Base-by-base conservation (phyloP, 2,113 vertebrate genomes). In the Otocyon megalotis region DNA sequence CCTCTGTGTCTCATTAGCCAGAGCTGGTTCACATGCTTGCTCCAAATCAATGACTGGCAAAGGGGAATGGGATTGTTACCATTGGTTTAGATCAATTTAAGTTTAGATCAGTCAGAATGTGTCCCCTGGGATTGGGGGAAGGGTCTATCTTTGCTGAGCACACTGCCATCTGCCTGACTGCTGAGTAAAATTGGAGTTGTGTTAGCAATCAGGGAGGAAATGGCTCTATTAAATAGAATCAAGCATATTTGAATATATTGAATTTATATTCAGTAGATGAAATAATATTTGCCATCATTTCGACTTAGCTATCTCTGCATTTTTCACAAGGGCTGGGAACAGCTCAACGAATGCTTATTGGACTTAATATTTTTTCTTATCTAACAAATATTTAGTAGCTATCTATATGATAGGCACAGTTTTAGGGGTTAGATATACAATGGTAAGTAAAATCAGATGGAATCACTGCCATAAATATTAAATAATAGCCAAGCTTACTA, bases 121-220 rank as follows among this genome's bases (percentile, higher is more conserved):
- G 79, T 53, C 16, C 58, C 43, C 14, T 16, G 11, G 9, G 53
- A 10, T 10, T 81, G 60, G 65, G 24, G 24, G 37, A 72, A 50
- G 62, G 74, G 7, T 24, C 37, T 14, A 1, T 71, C 37, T 94
- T 93, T 63, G 12, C 81, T 82, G 67, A 94, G 28, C 62, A 77
- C 4, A 26, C 53, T 79, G 54, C 76, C 32, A 82, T 69, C 89
- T 85, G 63, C 43, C 77, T 71, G 76, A 50, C 30, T 89, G 48
- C 82, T 79, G 28, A 53, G 74, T 79, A 71, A 93, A 95, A 93
- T 3, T 93, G 48, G 54, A 93, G n/a, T 90, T 93, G 71, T 96
- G 48, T 83, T 72, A 92, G 43, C 67, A 77, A 89, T 93, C 54
- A 72, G 71, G 37, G 71, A 94, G 30, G 43, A 93, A 95, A 97